These are phyloP conservation scores for Protobothrops flavoviridis DNA, from an alignment of 2,113 vertebrate species.

Conservation along the genomic window DNA sequence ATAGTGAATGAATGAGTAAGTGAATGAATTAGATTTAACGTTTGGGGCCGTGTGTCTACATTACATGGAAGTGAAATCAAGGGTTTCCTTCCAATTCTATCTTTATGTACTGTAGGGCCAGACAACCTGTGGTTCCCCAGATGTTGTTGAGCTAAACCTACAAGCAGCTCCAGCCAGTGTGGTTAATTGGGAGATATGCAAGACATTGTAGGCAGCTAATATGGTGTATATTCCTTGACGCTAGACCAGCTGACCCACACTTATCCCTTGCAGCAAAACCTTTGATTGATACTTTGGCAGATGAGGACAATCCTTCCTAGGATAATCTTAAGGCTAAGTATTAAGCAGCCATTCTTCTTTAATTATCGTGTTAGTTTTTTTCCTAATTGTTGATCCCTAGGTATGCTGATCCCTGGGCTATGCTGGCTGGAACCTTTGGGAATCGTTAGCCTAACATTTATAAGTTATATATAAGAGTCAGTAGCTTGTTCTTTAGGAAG, in stretches of 20 bases:
- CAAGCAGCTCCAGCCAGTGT: background rate
- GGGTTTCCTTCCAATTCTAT: background rate
- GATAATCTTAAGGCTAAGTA: background rate
- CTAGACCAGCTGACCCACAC: background rate
- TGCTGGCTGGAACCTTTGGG: background rate
- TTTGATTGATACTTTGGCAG: background rate
- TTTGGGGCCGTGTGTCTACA: background rate
- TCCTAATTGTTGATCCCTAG: background rate
- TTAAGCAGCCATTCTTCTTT: background rate
- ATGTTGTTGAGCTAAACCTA: background rate
- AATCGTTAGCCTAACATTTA: background rate
- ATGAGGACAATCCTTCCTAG: background rate
- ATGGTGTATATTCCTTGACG: background rate
- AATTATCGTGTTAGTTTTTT: background rate
- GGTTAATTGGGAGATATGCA: background rate
- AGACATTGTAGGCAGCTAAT: background rate
- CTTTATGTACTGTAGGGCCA: background rate
- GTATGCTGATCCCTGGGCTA: background rate
- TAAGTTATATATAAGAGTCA: background rate
- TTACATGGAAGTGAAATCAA: background rate
- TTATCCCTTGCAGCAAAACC: background rate
- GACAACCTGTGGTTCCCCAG: background rate
- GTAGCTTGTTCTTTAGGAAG: background rate
- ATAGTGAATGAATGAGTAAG: too few species aligned
- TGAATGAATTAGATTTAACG: background rate